phyloP scores from a whole-genome alignment of 2,797 vertebrate species.

The Podargus strigoides region DNA sequence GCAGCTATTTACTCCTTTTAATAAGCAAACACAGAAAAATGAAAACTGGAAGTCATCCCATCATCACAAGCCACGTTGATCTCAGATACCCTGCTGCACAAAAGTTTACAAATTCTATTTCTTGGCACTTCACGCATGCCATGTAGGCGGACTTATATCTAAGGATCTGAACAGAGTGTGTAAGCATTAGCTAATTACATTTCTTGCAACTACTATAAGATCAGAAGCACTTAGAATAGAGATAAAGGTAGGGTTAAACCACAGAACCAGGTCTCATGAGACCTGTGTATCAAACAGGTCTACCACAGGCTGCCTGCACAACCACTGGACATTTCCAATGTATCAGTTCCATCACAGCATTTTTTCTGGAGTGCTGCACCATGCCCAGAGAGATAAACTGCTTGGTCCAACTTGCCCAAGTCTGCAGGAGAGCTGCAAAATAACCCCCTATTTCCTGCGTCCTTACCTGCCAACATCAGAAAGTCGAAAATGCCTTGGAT shows the following conservation, averaged over 20 bases:
- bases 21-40: neutral
- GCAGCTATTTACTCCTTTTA: slow-evolving; percentile 2
- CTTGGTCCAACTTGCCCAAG: neutral
- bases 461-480: neutral
- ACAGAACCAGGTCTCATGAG: neutral
- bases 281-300: fast-evolving
- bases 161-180: neutral
- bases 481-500: neutral
- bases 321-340: fast-evolving
- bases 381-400: neutral
- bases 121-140: neutral
- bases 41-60: neutral
- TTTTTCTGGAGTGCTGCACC: fast-evolving
- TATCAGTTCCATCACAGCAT: neutral
- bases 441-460: neutral
- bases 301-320: neutral
- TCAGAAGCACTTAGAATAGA: neutral
- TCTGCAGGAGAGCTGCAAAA: neutral
- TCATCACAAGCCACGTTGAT: neutral
- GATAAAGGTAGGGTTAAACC: neutral
- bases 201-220: neutral
- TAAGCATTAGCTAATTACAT: slow-evolving; percentile 37
- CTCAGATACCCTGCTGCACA: neutral
- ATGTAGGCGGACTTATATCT: neutral
- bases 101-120: neutral